Conservation (phyloP, 2,113 vertebrate species). For the Astur gentilis region DNA sequence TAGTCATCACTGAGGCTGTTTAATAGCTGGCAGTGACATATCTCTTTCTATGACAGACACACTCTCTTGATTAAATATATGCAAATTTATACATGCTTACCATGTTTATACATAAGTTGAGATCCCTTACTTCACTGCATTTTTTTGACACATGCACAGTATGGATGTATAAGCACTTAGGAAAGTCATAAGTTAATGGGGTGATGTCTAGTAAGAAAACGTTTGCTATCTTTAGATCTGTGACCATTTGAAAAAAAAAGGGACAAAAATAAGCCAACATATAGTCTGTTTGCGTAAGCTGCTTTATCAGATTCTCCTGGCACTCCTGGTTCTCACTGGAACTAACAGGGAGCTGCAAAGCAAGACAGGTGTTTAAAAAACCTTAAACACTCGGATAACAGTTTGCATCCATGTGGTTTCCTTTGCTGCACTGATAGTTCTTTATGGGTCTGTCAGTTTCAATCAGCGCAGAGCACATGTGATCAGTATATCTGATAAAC, state of each 20-base stretch:
- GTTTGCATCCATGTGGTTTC: conserved; percentile 61
- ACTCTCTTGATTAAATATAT: conserved; percentile 23
- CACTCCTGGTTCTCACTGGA: neutral
- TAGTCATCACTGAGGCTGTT: conserved; percentile 7
- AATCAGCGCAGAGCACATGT: conserved; percentile 64
- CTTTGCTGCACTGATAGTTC: conserved; percentile 52
- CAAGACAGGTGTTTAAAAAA: conserved; percentile 61
- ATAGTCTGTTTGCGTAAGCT: neutral
- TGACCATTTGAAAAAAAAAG: neutral
- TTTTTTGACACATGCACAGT: neutral
- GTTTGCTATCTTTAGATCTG: neutral
- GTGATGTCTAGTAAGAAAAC: neutral
- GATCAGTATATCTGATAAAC: conserved; percentile 82
- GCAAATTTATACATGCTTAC: conserved; percentile 19
- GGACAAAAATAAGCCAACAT: neutral
- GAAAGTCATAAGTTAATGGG: neutral
- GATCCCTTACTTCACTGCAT: neutral
- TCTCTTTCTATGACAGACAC: neutral
- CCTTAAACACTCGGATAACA: conserved; percentile 35
- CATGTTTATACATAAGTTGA: conserved; percentile 18
- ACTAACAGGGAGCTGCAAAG: conserved; percentile 1
- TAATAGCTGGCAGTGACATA: neutral
- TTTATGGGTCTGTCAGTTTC: conserved; percentile 76
- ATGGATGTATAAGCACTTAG: neutral
- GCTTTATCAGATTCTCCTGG: neutral